Percentiles rank a stretch among this genome's conserved stretches.
phyloP scores from a whole-genome alignment of 2,797 vertebrate species.

The Chaetodon trifasciatus region DNA sequence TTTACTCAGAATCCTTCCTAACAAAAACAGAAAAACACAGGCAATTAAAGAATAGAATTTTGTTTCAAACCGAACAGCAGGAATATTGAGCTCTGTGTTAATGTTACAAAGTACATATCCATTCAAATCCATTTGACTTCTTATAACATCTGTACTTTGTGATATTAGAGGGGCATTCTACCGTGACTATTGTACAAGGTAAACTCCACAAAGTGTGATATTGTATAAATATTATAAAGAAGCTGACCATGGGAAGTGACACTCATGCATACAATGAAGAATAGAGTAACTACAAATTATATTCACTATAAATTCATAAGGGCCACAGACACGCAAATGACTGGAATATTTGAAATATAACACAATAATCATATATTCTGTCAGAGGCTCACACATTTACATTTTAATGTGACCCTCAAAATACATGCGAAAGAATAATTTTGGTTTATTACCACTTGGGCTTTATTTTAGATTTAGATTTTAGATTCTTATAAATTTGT shows the following conservation, averaged over 20 bases:
- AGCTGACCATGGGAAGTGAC: neutral
- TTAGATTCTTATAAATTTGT: no score
- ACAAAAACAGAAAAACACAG: neutral
- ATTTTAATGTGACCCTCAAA: no score
- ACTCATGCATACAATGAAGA: neutral
- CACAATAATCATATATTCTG: no score
- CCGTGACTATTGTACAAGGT: neutral
- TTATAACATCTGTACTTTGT: neutral
- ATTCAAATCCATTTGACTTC: neutral
- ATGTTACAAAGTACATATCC: neutral
- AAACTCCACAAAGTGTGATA: neutral
- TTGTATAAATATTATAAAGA: neutral
- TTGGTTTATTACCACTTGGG: no score
- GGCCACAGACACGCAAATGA: neutral
- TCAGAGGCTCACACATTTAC: no score
- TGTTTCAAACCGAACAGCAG: neutral
- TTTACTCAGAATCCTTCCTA: neutral
- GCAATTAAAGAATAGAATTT: neutral
- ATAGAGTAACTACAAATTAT: neutral
- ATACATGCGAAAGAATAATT: no score
- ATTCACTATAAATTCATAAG: neutral
- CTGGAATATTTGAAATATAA: neutral
- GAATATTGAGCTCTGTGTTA: neutral
- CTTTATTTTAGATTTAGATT: no score
- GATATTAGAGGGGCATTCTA: neutral